Evolutionary conservation across 2,888 invertebrate species (phyloP).

Genomic region (Trichogramma evanescens): DNA sequence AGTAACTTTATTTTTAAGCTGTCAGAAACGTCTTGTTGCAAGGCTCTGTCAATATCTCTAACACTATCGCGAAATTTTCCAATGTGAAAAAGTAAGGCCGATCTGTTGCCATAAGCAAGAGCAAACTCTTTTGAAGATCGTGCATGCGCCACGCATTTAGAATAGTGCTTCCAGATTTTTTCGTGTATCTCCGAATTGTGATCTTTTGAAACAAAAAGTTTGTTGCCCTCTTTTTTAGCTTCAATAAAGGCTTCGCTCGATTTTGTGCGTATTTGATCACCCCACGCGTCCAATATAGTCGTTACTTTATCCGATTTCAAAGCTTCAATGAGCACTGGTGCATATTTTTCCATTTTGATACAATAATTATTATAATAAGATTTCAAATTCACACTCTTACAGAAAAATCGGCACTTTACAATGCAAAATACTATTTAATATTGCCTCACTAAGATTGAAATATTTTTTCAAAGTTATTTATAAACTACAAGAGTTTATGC

Average conservation of each 20-base stretch:
- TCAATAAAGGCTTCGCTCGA: not conserved
- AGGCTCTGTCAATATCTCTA: conserved; percentile 60
- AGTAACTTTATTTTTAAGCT: conserved; percentile 56
- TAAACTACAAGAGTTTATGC: too few species aligned
- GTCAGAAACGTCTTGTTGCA: conserved; percentile 43
- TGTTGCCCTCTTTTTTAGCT: conserved; percentile 49
- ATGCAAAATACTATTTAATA: too few species aligned
- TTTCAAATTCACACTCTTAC: too few species aligned
- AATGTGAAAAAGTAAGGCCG: conserved; percentile 63
- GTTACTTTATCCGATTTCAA: not conserved
- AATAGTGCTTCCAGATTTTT: conserved; percentile 52
- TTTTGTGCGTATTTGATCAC: not conserved
- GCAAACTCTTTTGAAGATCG: conserved; percentile 56
- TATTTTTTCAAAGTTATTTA: too few species aligned
- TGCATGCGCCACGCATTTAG: conserved; percentile 60
- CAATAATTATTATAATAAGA: too few species aligned
- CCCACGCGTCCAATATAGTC: not conserved
- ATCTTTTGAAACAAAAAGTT: conserved; percentile 45
- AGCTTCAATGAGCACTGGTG: not conserved
- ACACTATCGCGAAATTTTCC: conserved; percentile 61
- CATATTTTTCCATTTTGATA: not conserved
- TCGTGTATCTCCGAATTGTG: conserved; percentile 15
- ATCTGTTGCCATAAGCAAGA: conserved; percentile 68
- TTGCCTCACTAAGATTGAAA: too few species aligned
- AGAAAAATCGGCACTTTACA: too few species aligned